Evolutionary conservation across 2,797 vertebrate species (phyloP).

Genomic region (Myotis pilosus): DNA sequence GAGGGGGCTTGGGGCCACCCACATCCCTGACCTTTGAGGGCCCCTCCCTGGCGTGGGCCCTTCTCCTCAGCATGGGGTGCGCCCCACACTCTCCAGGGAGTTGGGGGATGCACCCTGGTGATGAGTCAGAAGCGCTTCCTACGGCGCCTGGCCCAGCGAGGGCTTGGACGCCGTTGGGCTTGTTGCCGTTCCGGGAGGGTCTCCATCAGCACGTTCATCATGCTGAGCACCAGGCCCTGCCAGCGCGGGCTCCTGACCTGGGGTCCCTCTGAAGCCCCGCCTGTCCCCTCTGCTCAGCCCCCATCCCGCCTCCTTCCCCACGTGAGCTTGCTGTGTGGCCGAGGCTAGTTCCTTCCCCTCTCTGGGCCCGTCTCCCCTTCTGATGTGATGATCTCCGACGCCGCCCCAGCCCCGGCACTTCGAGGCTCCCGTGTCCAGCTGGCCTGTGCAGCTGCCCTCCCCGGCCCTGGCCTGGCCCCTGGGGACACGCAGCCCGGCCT

Average conservation of each 20-base stretch:
- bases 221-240: rapidly evolving
- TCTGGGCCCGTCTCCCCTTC: neutral
- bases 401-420: neutral
- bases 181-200: rapidly evolving
- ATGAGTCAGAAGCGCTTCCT: rapidly evolving
- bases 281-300: too few relatives aligned
- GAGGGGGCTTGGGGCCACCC: neutral
- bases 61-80: neutral
- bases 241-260: rapidly evolving
- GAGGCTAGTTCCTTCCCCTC: neutral
- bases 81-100: neutral
- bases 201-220: rapidly evolving
- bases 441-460: rapidly evolving
- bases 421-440: neutral
- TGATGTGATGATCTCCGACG: rapidly evolving
- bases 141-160: rapidly evolving
- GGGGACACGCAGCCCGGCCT: rapidly evolving
- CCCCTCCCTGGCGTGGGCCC: neutral
- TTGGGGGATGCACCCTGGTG: neutral
- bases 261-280: neutral
- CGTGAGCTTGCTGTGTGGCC: neutral
- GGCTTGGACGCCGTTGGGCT: rapidly evolving
- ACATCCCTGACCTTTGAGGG: neutral
- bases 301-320: rapidly evolving
- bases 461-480: rapidly evolving